phyloP scores from a whole-genome alignment of 2,797 vertebrate species.

The Danio tinwini region DNA sequence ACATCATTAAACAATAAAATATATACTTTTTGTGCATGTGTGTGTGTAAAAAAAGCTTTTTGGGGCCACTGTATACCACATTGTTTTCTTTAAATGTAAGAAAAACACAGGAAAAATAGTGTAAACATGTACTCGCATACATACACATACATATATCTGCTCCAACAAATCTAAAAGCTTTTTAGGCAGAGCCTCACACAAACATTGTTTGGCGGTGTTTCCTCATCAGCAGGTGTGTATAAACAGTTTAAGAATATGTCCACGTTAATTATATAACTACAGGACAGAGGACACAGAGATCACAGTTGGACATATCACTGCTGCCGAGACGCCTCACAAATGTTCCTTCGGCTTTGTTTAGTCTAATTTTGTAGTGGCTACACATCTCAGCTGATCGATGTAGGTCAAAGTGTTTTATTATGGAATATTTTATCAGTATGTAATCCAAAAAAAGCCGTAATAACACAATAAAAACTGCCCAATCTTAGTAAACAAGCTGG shows the following conservation, averaged over 20 bases:
- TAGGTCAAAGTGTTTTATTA: constrained; percentile 13
- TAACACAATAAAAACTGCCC: not conserved
- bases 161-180: constrained; percentile 14
- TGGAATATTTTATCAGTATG: constrained; percentile 8
- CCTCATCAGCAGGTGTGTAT: constrained; percentile 25
- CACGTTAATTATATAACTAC: constrained; percentile 33
- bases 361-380: constrained; percentile 28
- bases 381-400: not conserved
- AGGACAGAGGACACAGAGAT: not conserved
- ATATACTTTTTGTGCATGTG: not conserved
- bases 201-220: constrained; percentile 5
- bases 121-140: not conserved
- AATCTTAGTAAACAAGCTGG: constrained; percentile 25
- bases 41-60: not conserved
- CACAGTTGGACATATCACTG: not conserved
- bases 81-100: not conserved
- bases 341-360: constrained; percentile 46
- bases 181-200: not conserved
- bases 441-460: constrained; percentile 5
- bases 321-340: not conserved
- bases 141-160: not conserved
- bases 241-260: constrained; percentile 51
- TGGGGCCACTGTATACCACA: not conserved
- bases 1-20: not conserved
- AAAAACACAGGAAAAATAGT: not conserved